Conservation (phyloP, 2,797 vertebrate genomes). For the Lutjanus campechanus region DNA sequence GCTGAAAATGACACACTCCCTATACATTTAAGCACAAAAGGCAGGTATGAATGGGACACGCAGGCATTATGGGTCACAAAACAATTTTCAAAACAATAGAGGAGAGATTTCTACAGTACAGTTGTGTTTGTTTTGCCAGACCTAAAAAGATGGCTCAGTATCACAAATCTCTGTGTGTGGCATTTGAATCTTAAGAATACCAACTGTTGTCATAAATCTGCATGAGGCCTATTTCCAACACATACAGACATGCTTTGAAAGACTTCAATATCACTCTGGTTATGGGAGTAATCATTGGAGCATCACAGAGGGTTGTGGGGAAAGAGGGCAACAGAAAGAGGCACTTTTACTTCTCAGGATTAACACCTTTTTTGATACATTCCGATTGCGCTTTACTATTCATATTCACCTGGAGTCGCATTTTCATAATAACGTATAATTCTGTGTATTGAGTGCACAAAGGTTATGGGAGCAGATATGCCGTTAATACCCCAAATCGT, state of each 20-base stretch:
- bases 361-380: background rate
- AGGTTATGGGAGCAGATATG: no score
- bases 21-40: background rate
- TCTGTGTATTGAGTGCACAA: background rate
- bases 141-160: slow-evolving; percentile 14
- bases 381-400: background rate
- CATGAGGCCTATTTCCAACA: slow-evolving; percentile 41
- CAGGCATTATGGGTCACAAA: slow-evolving; percentile 10
- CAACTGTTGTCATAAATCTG: slow-evolving; percentile 54
- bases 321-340: background rate
- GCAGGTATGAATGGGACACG: background rate
- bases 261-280: slow-evolving; percentile 9
- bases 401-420: background rate
- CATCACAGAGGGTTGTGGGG: background rate
- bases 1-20: background rate
- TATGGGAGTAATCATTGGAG: slow-evolving; percentile 21
- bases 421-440: background rate
- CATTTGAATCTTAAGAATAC: slow-evolving; percentile 43
- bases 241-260: slow-evolving; percentile 56
- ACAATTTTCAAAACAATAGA: slow-evolving; percentile 26
- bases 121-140: slow-evolving; percentile 18
- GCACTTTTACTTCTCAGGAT: background rate
- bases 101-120: background rate
- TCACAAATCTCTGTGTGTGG: slow-evolving; percentile 36
- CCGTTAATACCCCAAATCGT: background rate